Percentiles rank a stretch among this genome's conserved stretches.
These are phyloP conservation scores for Acipenser oxyrinchus DNA, from an alignment of 2,797 vertebrate species.

Conservation along the genomic window DNA sequence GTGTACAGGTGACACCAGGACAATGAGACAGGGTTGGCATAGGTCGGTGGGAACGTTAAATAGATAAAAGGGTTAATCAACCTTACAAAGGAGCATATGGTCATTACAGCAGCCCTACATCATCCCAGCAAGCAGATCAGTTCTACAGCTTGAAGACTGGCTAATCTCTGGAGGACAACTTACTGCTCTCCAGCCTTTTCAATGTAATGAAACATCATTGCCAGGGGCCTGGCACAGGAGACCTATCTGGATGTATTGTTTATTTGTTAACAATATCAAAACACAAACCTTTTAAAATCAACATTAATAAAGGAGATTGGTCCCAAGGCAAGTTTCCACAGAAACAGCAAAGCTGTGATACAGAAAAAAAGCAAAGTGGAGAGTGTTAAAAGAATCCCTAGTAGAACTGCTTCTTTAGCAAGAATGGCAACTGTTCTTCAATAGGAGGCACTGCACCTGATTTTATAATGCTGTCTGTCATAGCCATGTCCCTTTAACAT, in stretches of 20 bases:
- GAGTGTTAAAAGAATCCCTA: no score
- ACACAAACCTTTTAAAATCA: no score
- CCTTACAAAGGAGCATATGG: slow-evolving; percentile 5
- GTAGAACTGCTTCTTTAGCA: no score
- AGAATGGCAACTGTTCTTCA: no score
- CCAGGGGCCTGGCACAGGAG: background rate
- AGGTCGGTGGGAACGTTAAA: background rate
- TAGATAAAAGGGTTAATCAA: slow-evolving; percentile 22
- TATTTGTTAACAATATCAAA: no score
- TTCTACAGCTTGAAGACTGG: background rate
- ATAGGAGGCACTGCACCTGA: no score
- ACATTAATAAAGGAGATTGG: no score
- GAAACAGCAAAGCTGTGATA: no score
- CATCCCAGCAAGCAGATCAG: background rate
- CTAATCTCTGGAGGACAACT: background rate
- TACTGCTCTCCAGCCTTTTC: background rate
- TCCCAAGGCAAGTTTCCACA: no score
- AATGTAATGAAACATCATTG: background rate
- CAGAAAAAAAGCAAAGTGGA: no score
- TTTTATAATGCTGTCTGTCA: no score
- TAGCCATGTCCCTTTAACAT: no score
- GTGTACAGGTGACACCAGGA: background rate
- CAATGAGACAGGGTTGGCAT: background rate
- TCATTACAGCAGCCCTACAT: background rate
- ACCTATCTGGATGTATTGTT: background rate